These are phyloP conservation scores for Podiceps cristatus DNA, from an alignment of 2,113 vertebrate species.

Conservation along the genomic window DNA sequence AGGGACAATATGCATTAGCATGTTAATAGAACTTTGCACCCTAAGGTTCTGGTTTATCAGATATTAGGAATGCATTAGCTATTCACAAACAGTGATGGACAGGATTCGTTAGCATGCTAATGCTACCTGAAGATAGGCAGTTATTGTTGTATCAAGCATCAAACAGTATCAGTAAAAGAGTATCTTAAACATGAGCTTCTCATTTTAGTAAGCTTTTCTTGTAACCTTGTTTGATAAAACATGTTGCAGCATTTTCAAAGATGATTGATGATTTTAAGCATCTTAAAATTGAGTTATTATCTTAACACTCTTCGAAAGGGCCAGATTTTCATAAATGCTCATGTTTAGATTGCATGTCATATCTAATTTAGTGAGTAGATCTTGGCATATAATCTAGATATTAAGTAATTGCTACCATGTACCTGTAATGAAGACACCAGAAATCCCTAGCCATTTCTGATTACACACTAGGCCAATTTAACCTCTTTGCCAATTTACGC, in stretches of 20 bases:
- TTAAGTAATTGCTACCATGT: background rate
- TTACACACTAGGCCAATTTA: background rate
- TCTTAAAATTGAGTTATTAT: background rate
- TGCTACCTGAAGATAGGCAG: slow-evolving; percentile 29
- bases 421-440: background rate
- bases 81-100: slow-evolving; percentile 47
- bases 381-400: background rate
- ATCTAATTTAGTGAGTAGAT: background rate
- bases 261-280: background rate
- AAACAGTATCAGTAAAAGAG: background rate
- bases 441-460: background rate
- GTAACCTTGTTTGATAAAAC: background rate
- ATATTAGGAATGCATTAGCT: slow-evolving; percentile 58
- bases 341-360: background rate
- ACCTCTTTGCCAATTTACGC: background rate
- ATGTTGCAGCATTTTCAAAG: background rate
- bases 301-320: background rate
- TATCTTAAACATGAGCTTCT: background rate
- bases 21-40: slow-evolving; percentile 69
- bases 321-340: background rate
- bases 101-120: slow-evolving; percentile 56
- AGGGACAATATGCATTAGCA: slow-evolving; percentile 64
- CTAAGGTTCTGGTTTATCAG: slow-evolving; percentile 65
- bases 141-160: background rate
- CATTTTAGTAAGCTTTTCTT: background rate